Conservation (phyloP, 2,797 vertebrate species). For the Xerus rutilus region DNA sequence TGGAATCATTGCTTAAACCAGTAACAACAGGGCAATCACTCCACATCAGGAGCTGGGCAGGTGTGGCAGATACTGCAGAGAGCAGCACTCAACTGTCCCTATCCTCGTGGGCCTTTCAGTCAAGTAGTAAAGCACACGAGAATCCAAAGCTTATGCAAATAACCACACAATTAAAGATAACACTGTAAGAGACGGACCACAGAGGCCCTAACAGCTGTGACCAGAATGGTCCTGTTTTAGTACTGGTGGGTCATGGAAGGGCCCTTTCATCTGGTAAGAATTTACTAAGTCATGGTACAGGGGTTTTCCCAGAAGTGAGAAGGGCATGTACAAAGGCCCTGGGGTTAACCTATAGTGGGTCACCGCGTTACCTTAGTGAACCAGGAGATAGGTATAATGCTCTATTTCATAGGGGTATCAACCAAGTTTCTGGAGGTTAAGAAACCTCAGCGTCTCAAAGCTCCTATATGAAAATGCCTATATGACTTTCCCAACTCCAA, state of each 20-base stretch:
- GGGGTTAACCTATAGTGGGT: neutral
- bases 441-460: neutral
- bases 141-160: neutral
- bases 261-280: neutral
- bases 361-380: neutral
- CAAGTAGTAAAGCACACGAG: neutral
- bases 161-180: neutral
- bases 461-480: neutral
- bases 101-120: neutral
- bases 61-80: too few species aligned
- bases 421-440: neutral
- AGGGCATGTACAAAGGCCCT: neutral
- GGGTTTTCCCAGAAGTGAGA: neutral
- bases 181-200: neutral
- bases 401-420: neutral
- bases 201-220: accelerated
- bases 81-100: neutral
- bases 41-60: too few species aligned
- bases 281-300: neutral
- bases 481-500: neutral
- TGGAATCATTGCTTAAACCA: neutral
- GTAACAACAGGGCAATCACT: neutral
- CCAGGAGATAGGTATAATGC: neutral
- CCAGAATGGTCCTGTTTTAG: neutral
- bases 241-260: neutral